phyloP scores from a whole-genome alignment of 1,140 invertebrate species.

The Chironomus striatipennis region DNA sequence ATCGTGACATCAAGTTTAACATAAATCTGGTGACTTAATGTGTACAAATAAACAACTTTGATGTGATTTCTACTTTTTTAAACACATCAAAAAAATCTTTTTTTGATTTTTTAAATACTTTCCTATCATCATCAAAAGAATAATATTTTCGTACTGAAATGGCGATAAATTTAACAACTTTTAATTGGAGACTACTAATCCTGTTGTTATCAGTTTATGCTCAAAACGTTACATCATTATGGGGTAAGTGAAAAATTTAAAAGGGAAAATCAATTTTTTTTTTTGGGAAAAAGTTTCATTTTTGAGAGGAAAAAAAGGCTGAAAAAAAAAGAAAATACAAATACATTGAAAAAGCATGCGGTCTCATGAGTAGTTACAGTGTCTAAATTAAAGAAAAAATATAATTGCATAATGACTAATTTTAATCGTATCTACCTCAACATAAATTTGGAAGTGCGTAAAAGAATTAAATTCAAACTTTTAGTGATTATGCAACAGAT shows the following conservation, averaged over 20 bases:
- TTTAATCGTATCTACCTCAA: too few species aligned
- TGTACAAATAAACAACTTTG: neutral
- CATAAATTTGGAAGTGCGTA: too few species aligned
- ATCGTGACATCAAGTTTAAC: too few species aligned
- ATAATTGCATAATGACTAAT: too few species aligned
- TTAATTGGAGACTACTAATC: neutral
- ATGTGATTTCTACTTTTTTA: neutral
- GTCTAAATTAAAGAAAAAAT: too few species aligned
- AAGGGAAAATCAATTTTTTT: neutral
- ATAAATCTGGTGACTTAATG: neutral
- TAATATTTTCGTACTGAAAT: too few species aligned
- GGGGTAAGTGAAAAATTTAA: neutral
- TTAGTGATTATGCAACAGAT: too few species aligned
- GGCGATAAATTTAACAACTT: neutral
- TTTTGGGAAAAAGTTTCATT: neutral
- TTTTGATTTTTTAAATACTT: too few species aligned
- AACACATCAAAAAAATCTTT: too few species aligned
- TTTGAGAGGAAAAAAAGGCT: neutral
- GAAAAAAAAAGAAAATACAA: neutral
- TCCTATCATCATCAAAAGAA: too few species aligned
- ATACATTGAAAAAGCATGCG: conserved; percentile 12
- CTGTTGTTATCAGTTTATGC: neutral
- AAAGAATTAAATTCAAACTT: too few species aligned
- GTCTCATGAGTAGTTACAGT: neutral
- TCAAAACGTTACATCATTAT: conserved; percentile 12